phyloP scores from a whole-genome alignment of 2,113 vertebrate species.

The Petrocephalus zakoni region DNA sequence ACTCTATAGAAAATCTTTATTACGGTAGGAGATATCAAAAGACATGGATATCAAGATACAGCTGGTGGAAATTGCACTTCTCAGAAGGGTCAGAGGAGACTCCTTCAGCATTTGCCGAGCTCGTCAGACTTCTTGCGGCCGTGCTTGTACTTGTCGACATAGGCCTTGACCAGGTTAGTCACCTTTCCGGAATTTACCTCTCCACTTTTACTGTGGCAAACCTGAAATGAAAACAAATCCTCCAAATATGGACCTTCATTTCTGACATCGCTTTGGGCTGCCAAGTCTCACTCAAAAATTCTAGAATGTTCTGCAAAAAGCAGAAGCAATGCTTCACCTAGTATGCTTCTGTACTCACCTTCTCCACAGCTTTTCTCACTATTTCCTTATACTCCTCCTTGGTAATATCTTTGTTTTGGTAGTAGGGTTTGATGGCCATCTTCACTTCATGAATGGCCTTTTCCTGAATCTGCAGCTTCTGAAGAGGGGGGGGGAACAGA shows the following conservation, averaged over 20 bases:
- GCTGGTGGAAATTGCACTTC: slow-evolving; percentile 87
- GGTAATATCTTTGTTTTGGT: slow-evolving; percentile 96
- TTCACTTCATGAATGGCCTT: slow-evolving; percentile 92
- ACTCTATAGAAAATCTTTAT: slow-evolving; percentile 71
- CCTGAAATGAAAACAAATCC: slow-evolving; percentile 54
- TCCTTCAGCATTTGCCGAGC: slow-evolving; percentile 36
- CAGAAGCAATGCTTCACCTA: neutral
- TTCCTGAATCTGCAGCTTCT: slow-evolving; percentile 92
- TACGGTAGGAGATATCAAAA: slow-evolving; percentile 72
- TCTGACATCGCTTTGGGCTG: neutral
- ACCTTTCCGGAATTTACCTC: slow-evolving; percentile 96
- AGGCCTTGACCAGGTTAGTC: slow-evolving; percentile 92
- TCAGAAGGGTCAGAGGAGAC: slow-evolving; percentile 51
- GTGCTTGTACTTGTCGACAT: slow-evolving; percentile 96
- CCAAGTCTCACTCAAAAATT: neutral
- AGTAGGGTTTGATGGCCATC: slow-evolving; percentile 89
- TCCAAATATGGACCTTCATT: neutral
- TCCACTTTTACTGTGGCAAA: slow-evolving; percentile 95
- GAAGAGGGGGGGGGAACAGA: neutral
- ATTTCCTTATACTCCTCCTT: slow-evolving; percentile 99
- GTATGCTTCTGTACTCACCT: slow-evolving; percentile 61
- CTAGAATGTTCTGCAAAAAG: neutral
- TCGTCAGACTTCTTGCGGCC: slow-evolving; percentile 76
- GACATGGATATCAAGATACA: slow-evolving; percentile 68
- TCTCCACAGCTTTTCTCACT: slow-evolving; percentile 95